A percentile compares a stretch with the other conserved stretches of the same genome.
phyloP scores from a whole-genome alignment of 2,113 vertebrate genomes.

The Petrocephalus zakoni region DNA sequence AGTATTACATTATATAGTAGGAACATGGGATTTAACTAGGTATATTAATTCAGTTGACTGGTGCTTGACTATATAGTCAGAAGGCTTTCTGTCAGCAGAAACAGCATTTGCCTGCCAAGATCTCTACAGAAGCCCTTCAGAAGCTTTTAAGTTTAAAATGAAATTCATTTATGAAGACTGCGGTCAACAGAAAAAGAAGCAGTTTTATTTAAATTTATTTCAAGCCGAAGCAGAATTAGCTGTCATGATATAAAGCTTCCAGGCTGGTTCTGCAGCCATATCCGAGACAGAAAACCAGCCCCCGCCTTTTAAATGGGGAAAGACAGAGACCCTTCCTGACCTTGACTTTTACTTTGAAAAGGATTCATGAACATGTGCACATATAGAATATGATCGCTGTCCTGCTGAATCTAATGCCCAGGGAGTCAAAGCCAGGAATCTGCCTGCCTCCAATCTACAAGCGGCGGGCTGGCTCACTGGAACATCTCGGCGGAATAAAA shows the following conservation, averaged over 20 bases:
- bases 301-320: background rate
- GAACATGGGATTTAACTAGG: background rate
- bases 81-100: background rate
- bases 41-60: slow-evolving; percentile 1
- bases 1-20: background rate
- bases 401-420: background rate
- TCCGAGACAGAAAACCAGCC: background rate
- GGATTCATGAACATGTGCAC: background rate
- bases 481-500: background rate
- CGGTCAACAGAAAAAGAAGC: background rate
- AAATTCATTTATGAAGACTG: background rate
- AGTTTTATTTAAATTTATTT: slow-evolving; percentile 8
- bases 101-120: background rate
- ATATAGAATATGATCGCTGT: background rate
- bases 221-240: background rate
- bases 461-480: background rate
- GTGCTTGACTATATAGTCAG: background rate
- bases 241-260: background rate
- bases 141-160: background rate
- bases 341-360: background rate
- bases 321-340: background rate
- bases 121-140: background rate
- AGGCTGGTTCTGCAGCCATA: background rate
- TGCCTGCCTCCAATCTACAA: background rate
- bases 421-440: background rate